Percentiles rank a stretch among this genome's conserved stretches.
phyloP scores from a whole-genome alignment of 2,888 invertebrate species.

The Cerceris rybyensis region DNA sequence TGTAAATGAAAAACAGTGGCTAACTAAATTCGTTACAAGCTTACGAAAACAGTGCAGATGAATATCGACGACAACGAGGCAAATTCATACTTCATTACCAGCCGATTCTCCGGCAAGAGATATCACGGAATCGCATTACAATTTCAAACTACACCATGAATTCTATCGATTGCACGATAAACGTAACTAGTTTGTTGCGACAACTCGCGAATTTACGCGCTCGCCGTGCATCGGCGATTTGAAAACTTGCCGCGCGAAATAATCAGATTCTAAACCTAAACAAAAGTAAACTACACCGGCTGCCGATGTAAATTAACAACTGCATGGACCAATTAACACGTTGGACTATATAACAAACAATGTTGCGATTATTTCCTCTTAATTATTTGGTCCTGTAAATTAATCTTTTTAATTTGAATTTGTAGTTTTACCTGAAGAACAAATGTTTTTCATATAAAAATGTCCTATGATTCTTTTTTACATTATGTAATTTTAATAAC shows the following conservation, averaged over 20 bases:
- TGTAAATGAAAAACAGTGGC: no score
- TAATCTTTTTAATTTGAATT: no score
- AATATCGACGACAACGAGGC: slow-evolving; percentile 41
- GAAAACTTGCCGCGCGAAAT: background rate
- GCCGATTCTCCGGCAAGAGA: slow-evolving; percentile 27
- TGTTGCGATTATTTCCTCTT: no score
- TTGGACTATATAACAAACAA: no score
- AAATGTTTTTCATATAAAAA: no score
- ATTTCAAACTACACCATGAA: slow-evolving; percentile 13
- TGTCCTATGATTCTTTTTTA: no score
- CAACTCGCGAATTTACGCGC: background rate
- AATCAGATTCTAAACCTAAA: background rate
- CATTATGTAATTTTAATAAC: no score
- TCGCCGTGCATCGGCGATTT: background rate
- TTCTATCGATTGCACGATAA: slow-evolving; percentile 12
- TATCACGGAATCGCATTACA: slow-evolving; percentile 3
- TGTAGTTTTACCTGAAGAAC: no score
- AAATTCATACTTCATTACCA: slow-evolving; percentile 23
- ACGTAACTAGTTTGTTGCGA: background rate
- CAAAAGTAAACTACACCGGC: background rate
- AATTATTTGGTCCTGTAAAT: no score
- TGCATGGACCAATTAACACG: no score
- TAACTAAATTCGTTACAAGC: no score
- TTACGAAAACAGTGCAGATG: slow-evolving; percentile 37
- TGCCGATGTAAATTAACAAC: no score